A percentile compares a stretch with the other conserved stretches of the same genome.
Evolutionary conservation across 2,888 invertebrate genomes (phyloP).

Genomic region (Reticulitermes lucifugus): DNA sequence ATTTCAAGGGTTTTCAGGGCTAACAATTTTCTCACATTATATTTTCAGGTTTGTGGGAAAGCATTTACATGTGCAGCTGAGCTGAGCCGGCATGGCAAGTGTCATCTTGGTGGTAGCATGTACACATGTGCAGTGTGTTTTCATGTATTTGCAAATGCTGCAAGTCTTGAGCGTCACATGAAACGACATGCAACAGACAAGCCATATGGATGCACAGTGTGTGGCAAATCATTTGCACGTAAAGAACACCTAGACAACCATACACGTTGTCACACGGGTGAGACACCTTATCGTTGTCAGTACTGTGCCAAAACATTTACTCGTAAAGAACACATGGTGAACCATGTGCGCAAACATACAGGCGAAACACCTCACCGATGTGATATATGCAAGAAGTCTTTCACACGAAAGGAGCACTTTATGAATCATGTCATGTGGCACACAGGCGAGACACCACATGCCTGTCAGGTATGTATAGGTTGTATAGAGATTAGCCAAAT

Average conservation of each 20-base stretch:
- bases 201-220: constrained; percentile 86
- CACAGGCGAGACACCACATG: constrained; percentile 63
- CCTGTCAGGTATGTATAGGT: constrained; percentile 57
- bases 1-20: too few relatives aligned
- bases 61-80: constrained; percentile 85
- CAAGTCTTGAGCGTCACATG: constrained; percentile 79
- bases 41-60: constrained; percentile 82
- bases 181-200: constrained; percentile 87
- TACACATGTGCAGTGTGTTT: constrained; percentile 79
- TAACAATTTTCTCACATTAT: background rate
- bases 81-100: constrained; percentile 84
- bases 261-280: constrained; percentile 84
- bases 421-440: constrained; percentile 88
- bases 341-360: constrained; percentile 80
- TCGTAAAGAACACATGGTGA: constrained; percentile 83
- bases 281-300: constrained; percentile 84
- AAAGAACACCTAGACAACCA: constrained; percentile 91
- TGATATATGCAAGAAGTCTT: constrained; percentile 83
- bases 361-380: constrained; percentile 82
- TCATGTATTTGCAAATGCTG: constrained; percentile 79
- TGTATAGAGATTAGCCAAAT: background rate
- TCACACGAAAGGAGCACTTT: constrained; percentile 81
- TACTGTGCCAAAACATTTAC: constrained; percentile 82
- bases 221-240: constrained; percentile 87
- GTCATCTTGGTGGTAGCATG: constrained; percentile 84